Evolutionary conservation across 2,797 vertebrate genomes (phyloP).

Genomic region (Pseudocheirus occidentalis): DNA sequence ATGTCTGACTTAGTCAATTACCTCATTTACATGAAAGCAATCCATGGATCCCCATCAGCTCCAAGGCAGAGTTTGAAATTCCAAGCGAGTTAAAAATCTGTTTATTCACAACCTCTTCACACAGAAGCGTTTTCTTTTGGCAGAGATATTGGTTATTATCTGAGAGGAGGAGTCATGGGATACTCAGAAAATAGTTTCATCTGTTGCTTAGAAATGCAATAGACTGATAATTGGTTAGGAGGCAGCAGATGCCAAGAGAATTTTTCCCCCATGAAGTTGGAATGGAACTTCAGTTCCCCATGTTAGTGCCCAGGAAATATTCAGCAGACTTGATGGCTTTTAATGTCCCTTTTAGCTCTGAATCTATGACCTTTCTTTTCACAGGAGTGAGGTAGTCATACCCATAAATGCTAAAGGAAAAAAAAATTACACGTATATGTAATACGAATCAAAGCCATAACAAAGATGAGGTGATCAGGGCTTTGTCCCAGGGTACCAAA

Average conservation of each 20-base stretch:
- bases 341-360: not conserved
- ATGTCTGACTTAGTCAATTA: not conserved
- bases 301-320: conserved; percentile 36
- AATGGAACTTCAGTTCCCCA: not conserved
- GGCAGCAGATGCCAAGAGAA: not conserved
- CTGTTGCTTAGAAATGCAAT: conserved; percentile 21
- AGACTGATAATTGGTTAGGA: conserved; percentile 57
- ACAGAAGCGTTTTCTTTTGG: conserved; percentile 52
- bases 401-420: not conserved
- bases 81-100: conserved; percentile 52
- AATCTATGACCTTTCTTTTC: not conserved
- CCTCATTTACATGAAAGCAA: conserved; percentile 44
- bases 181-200: conserved; percentile 45
- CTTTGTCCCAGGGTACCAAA: not conserved
- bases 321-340: not conserved
- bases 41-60: conserved; percentile 23
- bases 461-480: not conserved
- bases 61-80: not conserved
- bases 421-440: not conserved
- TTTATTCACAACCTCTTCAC: not conserved
- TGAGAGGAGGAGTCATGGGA: conserved; percentile 59
- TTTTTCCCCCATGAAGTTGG: not conserved
- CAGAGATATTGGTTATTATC: conserved; percentile 26
- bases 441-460: not conserved
- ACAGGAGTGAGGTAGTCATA: not conserved